Conservation (phyloP, 2,113 vertebrate genomes). For the Aphyosemion australe region DNA sequence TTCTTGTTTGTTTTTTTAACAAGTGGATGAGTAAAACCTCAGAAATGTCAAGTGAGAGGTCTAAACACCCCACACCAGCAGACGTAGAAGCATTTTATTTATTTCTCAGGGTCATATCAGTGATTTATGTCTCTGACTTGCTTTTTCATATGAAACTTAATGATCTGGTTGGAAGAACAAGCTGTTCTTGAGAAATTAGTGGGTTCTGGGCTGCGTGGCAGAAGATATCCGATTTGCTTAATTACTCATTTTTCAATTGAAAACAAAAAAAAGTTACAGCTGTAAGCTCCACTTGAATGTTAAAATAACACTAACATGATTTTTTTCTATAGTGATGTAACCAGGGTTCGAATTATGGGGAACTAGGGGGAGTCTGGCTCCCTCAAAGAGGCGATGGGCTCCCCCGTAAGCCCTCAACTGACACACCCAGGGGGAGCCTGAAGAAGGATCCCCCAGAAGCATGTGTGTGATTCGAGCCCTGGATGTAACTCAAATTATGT, state of each 20-base stretch:
- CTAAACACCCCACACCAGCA: too few species aligned
- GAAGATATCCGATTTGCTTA: too few species aligned
- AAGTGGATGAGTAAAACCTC: background rate
- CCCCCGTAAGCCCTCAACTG: too few species aligned
- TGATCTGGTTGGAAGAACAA: background rate
- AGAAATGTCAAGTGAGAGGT: background rate
- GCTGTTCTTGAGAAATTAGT: background rate
- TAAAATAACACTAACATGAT: background rate
- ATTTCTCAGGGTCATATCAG: background rate
- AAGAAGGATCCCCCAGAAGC: too few species aligned
- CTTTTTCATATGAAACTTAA: background rate
- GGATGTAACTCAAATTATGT: background rate
- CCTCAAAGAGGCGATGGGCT: too few species aligned
- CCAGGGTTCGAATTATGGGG: too few species aligned
- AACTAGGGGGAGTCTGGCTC: too few species aligned
- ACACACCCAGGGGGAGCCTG: too few species aligned
- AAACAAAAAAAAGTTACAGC: background rate
- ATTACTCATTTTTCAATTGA: too few species aligned
- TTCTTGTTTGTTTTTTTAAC: too few species aligned
- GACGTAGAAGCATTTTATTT: too few species aligned
- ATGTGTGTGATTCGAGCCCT: too few species aligned
- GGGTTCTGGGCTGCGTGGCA: background rate
- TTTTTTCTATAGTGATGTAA: background rate
- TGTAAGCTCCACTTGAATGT: background rate
- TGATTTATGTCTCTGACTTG: background rate